Percentiles rank a stretch among this genome's conserved stretches.
phyloP scores from a whole-genome alignment of 2,888 invertebrate genomes.

The Chaetogeoica ovagalla region DNA sequence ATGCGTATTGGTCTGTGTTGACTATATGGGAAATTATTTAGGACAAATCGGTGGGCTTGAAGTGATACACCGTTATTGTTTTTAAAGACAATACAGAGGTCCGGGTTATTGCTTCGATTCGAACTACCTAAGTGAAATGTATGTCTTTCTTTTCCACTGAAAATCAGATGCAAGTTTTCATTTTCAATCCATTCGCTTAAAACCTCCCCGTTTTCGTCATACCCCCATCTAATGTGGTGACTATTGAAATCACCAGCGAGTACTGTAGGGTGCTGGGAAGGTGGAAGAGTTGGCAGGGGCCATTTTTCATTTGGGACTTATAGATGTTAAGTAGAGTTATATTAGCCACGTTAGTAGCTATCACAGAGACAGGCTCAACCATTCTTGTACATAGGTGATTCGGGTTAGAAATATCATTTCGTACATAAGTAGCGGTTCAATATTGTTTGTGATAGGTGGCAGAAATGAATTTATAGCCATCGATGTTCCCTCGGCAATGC shows the following conservation, averaged over 20 bases:
- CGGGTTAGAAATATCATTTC: no score
- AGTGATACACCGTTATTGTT: not conserved
- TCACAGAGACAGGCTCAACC: no score
- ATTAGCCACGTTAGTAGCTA: no score
- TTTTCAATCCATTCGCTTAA: slow-evolving; percentile 6
- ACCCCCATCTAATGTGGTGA: not conserved
- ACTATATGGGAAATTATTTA: slow-evolving; percentile 8
- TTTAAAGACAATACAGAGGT: no score
- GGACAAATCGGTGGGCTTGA: not conserved
- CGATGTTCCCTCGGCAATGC: no score
- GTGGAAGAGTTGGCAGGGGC: not conserved
- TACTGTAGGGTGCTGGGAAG: not conserved
- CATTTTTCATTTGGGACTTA: no score
- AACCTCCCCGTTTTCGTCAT: not conserved
- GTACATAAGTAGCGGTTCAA: no score
- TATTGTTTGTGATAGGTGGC: no score
- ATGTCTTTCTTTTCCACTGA: slow-evolving; percentile 3
- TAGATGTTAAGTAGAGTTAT: no score
- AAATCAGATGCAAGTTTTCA: not conserved
- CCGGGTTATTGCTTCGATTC: not conserved
- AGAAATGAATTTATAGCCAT: no score
- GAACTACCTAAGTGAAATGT: slow-evolving; percentile 1
- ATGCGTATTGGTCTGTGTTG: slow-evolving; percentile 8
- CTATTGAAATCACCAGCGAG: slow-evolving; percentile 9
- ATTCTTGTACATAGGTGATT: no score